Evolutionary conservation across 2,888 invertebrate species (phyloP).

Genomic region (Acanthosoma haemorrhoidale): DNA sequence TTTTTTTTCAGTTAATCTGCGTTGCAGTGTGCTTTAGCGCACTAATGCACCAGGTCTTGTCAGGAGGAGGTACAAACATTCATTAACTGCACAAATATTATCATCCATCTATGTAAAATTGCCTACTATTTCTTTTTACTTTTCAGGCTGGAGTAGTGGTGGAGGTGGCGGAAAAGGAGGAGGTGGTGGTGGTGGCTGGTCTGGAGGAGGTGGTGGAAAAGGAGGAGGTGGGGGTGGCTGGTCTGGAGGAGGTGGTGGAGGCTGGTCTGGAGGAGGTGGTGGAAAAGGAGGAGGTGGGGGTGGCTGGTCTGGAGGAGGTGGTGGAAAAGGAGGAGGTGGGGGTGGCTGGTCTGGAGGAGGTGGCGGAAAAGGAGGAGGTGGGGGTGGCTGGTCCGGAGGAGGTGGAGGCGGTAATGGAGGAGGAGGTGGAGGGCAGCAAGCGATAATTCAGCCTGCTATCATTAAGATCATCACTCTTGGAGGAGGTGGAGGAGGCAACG

Average conservation of each 20-base stretch:
- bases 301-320: neutral
- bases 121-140: neutral
- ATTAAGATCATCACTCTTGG: slow-evolving; percentile 12
- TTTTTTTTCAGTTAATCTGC: neutral
- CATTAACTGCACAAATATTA: neutral
- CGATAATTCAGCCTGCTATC: neutral
- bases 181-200: neutral
- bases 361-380: neutral
- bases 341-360: neutral
- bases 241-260: neutral
- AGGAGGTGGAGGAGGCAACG: slow-evolving; percentile 9
- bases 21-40: neutral
- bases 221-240: neutral
- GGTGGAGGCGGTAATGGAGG: neutral
- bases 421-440: neutral
- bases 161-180: neutral
- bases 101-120: neutral
- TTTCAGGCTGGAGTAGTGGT: neutral
- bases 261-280: slow-evolving; percentile 1
- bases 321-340: neutral
- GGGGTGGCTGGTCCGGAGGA: neutral
- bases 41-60: neutral
- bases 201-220: neutral
- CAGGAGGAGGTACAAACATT: neutral
- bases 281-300: neutral